Conservation (phyloP, 2,113 vertebrate species). For the Terrapene triunguis region DNA sequence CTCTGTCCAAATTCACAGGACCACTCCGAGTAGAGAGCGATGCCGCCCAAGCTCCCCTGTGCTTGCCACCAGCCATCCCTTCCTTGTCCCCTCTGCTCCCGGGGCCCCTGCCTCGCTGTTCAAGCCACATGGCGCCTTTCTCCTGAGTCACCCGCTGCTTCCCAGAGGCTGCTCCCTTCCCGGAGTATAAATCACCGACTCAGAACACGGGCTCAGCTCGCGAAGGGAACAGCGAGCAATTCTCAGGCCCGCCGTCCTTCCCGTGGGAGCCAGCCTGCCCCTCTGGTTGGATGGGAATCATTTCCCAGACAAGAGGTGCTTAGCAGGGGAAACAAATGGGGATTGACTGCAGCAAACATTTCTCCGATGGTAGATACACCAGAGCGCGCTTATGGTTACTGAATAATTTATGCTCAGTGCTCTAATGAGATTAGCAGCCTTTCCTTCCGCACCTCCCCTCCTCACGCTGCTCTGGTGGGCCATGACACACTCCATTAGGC, state of each 20-base stretch:
- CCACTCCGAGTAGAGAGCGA: background rate
- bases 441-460: background rate
- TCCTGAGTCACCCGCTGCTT: slow-evolving; percentile 53
- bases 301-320: slow-evolving; percentile 61
- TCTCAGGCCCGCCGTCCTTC: background rate
- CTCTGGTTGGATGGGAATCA: slow-evolving; percentile 3
- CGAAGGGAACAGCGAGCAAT: background rate
- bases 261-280: slow-evolving; percentile 33
- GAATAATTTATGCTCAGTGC: background rate
- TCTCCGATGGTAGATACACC: background rate
- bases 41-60: background rate
- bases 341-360: background rate
- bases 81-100: background rate
- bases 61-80: background rate
- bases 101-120: fast-evolving
- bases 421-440: background rate
- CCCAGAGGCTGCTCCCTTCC: background rate
- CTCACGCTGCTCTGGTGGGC: background rate
- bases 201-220: background rate
- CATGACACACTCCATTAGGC: background rate
- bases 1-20: background rate
- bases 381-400: background rate
- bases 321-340: slow-evolving; percentile 28
- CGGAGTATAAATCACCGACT: slow-evolving; percentile 37
- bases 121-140: background rate